Base-by-base conservation (phyloP, 1,140 invertebrate genomes). In the Scaptomyza pallida region DNA sequence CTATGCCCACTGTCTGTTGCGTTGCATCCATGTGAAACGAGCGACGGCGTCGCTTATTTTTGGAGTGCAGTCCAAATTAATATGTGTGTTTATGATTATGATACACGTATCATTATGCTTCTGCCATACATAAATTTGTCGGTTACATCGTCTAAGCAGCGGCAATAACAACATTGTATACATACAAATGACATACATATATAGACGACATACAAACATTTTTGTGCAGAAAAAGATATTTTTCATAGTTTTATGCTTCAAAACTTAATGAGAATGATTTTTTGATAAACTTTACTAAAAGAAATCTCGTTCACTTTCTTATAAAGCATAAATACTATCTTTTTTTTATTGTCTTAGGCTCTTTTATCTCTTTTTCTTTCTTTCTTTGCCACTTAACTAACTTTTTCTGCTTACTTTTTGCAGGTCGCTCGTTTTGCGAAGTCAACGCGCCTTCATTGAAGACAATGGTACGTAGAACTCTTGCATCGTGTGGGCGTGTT, bases 391-490 rank as follows among this genome's bases (percentile, higher is more conserved):
- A 62, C 41, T 65, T 19, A 52, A 59, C 62, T 52, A 35, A 61
- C 56, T 21, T 64, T 71, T 63, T 71, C 19, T 55, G 60, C 15
- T 65, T 51, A 17, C 9, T 17, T 43, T 62, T 90, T 89, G 44
- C 89, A 90, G 89, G 89, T 90, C 89, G 63, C 76, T 90, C 33
- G 89, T 90, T 70, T 80, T 90, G 85, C 89, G 89, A 35, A 89
- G 85, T 78, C 89, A 90, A 79, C 89, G 89, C 75, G 85, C 86
- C 64, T 90, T 90, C 72, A 80, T 79, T 72, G 89, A 90, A 69
- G 89, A 89, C 89, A 90, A 90, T 85, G 89, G 89, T 90, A 78
- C 72, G 89, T 89, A 55, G 8, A 65, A 30, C 60, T n/a, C 48
- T 52, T 35, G 33, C 33, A 0, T 47, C 4, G 56, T 61, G 82